A percentile compares a stretch with the other conserved stretches of the same genome.
Conservation (phyloP, 2,797 vertebrate species). For the Hapalemur alaotrensis region DNA sequence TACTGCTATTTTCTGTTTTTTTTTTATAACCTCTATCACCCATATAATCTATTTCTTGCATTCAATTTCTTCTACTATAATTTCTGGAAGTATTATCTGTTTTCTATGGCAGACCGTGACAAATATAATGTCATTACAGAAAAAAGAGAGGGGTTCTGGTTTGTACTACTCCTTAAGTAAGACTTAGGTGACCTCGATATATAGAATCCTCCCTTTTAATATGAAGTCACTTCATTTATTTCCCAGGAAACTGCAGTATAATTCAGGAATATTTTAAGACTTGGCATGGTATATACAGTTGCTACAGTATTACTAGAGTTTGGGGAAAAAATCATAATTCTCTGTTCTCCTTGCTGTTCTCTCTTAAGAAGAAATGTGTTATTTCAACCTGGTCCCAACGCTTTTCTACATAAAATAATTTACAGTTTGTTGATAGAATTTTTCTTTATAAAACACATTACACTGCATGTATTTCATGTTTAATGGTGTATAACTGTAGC, state of each 20-base stretch:
- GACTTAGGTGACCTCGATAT: no score
- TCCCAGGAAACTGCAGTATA: background rate
- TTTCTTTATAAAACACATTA: background rate
- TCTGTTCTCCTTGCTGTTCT: background rate
- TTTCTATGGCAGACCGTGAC: background rate
- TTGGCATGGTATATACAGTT: background rate
- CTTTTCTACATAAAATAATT: background rate
- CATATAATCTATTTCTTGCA: background rate
- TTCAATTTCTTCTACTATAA: background rate
- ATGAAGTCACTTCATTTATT: background rate
- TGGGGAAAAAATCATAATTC: background rate
- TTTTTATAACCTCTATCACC: background rate
- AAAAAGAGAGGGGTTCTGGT: background rate
- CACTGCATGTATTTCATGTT: background rate
- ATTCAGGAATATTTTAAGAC: background rate
- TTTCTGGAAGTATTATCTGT: background rate
- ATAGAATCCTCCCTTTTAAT: background rate
- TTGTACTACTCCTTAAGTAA: background rate
- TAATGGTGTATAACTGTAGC: background rate
- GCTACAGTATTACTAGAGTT: background rate
- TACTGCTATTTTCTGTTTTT: background rate
- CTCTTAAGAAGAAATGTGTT: background rate
- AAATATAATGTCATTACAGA: background rate
- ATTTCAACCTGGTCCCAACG: background rate
- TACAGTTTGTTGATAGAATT: background rate